A percentile compares a stretch with the other conserved stretches of the same genome.
These are phyloP conservation scores for Rhopilema esculentum DNA, from an alignment of 30 jellyfish, hydroid and myxozoan genomes.

Conservation along the genomic window DNA sequence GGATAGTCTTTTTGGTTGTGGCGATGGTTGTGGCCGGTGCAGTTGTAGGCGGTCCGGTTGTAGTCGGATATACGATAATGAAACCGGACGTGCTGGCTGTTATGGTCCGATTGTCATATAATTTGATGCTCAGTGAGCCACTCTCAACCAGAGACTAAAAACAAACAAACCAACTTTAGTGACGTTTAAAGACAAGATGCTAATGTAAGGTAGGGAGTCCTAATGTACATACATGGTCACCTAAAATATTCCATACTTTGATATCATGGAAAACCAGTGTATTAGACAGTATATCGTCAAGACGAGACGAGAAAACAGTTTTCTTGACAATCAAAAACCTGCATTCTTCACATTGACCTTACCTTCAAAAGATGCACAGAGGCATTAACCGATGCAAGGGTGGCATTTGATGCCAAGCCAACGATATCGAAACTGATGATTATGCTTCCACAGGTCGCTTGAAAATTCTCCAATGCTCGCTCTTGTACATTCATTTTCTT, in stretches of 20 bases:
- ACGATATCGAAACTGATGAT: slow-evolving; percentile 17
- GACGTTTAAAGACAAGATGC: not conserved
- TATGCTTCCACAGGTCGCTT: slow-evolving; percentile 65
- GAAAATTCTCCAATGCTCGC: slow-evolving; percentile 4
- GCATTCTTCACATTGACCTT: too few relatives aligned
- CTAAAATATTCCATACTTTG: slow-evolving; percentile 32
- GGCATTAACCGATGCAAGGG: slow-evolving; percentile 32
- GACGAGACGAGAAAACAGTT: too few relatives aligned
- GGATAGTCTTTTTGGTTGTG: not conserved
- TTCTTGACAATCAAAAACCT: too few relatives aligned
- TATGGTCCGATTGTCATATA: slow-evolving; percentile 32
- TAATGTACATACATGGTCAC: slow-evolving; percentile 11
- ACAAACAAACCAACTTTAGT: not conserved
- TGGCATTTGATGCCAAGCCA: slow-evolving; percentile 16
- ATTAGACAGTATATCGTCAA: too few relatives aligned
- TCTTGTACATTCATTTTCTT: slow-evolving; percentile 15
- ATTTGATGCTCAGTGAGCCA: slow-evolving; percentile 49
- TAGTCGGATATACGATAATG: not conserved
- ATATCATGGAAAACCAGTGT: slow-evolving; percentile 25
- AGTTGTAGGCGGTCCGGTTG: slow-evolving; percentile 13
- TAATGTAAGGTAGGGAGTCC: not conserved
- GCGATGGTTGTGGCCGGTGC: slow-evolving; percentile 21
- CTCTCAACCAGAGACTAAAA: slow-evolving; percentile 24
- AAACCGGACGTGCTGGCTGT: slow-evolving; percentile 46
- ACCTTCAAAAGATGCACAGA: slow-evolving; percentile 45